A percentile compares a stretch with the other conserved stretches of the same genome.
These are phyloP conservation scores for Recurvirostra avosetta DNA, from an alignment of 2,113 vertebrate genomes.

Conservation along the genomic window DNA sequence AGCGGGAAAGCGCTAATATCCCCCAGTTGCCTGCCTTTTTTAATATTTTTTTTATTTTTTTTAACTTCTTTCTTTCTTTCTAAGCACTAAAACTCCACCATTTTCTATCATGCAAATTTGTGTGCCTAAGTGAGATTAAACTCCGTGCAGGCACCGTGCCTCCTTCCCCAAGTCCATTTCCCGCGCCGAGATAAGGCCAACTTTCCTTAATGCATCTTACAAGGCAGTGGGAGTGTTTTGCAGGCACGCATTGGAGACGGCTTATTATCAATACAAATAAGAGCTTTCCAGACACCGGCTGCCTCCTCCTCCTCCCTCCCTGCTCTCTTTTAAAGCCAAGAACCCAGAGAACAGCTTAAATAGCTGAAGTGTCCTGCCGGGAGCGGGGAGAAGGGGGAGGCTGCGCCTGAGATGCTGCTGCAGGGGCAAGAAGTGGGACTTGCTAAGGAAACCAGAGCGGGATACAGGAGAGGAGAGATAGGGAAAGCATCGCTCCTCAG, in stretches of 20 bases:
- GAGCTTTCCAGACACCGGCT: not conserved
- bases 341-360: not conserved
- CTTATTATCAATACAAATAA: slow-evolving; percentile 36
- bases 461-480: not conserved
- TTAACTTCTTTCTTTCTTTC: not conserved
- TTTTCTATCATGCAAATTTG: slow-evolving; percentile 63
- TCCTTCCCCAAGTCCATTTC: slow-evolving; percentile 55
- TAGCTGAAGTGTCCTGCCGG: not conserved
- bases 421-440: not conserved
- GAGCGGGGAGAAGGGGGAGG: not conserved
- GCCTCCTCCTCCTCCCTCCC: slow-evolving; percentile 1
- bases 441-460: not conserved
- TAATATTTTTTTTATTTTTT: not conserved
- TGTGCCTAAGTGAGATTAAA: slow-evolving; percentile 61
- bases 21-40: not conserved
- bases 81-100: slow-evolving; percentile 25
- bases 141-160: not conserved
- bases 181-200: not conserved
- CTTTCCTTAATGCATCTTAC: slow-evolving; percentile 18
- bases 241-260: not conserved
- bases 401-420: not conserved
- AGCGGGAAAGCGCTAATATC: slow-evolving; percentile 41
- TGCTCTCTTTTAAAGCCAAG: not conserved
- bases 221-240: not conserved
- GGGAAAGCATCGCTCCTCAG: not conserved